Evolutionary conservation across 2,113 vertebrate species (phyloP).

Genomic region (Amazona vittata): DNA sequence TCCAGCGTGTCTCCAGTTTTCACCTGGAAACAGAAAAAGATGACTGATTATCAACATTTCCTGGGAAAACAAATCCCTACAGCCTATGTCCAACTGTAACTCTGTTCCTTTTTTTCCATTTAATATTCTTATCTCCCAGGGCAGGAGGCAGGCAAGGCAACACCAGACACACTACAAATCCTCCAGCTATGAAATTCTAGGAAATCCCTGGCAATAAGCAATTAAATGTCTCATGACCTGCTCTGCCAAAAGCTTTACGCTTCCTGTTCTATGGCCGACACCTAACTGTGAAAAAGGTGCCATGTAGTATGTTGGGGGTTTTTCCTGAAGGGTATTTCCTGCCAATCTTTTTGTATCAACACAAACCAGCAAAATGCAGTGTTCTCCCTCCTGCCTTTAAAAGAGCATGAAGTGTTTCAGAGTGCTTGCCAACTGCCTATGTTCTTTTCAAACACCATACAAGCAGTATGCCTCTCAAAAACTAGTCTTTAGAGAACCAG

Average conservation of each 20-base stretch:
- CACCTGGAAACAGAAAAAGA: slow-evolving; percentile 77
- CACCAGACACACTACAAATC: not conserved
- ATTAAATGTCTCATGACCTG: not conserved
- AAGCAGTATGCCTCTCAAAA: not conserved
- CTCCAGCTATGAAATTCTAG: not conserved
- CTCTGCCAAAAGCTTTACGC: not conserved
- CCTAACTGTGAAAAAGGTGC: not conserved
- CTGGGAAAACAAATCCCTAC: not conserved
- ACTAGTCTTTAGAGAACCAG: not conserved
- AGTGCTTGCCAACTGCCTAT: not conserved
- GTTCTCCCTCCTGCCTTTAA: not conserved
- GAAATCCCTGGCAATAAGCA: not conserved
- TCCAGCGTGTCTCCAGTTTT: slow-evolving; percentile 92
- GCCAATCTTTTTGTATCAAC: not conserved
- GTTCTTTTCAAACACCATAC: not conserved
- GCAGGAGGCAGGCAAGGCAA: not conserved
- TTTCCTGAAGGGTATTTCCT: not conserved
- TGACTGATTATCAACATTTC: not conserved
- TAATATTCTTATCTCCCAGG: not conserved
- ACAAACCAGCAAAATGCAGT: not conserved
- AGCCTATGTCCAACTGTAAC: not conserved
- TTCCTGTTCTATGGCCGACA: not conserved
- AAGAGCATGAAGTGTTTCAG: not conserved
- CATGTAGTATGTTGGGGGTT: not conserved
- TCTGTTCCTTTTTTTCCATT: not conserved